A percentile compares a stretch with the other conserved stretches of the same genome.
phyloP scores from a whole-genome alignment of 2,888 invertebrate species.

The Caenorhabditis angaria region DNA sequence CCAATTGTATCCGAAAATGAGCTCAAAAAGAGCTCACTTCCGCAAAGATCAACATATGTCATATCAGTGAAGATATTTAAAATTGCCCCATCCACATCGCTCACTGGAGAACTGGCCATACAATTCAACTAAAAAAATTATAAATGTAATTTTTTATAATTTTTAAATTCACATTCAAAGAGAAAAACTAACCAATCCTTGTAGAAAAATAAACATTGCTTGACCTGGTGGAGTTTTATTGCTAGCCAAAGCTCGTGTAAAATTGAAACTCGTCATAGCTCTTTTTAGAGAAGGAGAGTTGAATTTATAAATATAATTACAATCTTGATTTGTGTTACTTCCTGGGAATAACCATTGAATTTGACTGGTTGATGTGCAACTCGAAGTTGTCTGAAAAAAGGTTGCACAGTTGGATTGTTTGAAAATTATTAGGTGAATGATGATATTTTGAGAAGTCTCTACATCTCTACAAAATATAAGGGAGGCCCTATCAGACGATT shows the following conservation, averaged over 20 bases:
- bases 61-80: conserved; percentile 39
- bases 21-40: conserved; percentile 11
- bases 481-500: no score
- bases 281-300: not conserved
- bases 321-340: not conserved
- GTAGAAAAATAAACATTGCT: conserved; percentile 19
- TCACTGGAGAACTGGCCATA: conserved; percentile 1
- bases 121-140: conserved; percentile 16
- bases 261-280: conserved; percentile 9
- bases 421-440: no score
- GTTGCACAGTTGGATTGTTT: not conserved
- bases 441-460: no score
- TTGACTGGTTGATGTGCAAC: conserved; percentile 10
- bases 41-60: conserved; percentile 23
- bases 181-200: conserved; percentile 14
- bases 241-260: not conserved
- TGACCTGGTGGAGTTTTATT: conserved; percentile 7
- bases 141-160: not conserved
- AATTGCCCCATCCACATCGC: conserved; percentile 10
- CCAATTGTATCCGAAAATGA: not conserved
- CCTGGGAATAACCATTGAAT: conserved; percentile 23
- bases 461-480: no score
- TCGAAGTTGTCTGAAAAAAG: conserved; percentile 15
- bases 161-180: not conserved
- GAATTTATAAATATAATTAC: conserved; percentile 20